Evolutionary conservation across 2,797 vertebrate genomes (phyloP).

Genomic region (Mycteria americana): DNA sequence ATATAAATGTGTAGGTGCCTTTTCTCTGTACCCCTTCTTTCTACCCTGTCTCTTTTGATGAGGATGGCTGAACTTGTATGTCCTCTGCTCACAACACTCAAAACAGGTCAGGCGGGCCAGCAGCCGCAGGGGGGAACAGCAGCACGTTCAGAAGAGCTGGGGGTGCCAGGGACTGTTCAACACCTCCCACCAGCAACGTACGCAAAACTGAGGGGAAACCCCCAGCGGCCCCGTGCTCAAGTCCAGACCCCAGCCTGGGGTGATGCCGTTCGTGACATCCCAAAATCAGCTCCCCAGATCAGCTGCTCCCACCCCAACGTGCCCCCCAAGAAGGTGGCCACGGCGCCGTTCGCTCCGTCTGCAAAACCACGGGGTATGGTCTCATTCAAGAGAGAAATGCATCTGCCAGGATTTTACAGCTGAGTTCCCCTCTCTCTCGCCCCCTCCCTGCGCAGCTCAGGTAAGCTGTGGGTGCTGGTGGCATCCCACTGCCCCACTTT

Average conservation of each 20-base stretch:
- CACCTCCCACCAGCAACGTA: accelerated
- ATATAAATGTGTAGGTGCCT: neutral
- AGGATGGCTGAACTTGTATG: neutral
- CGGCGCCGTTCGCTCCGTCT: accelerated
- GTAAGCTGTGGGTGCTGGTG: neutral
- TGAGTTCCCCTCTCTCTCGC: neutral
- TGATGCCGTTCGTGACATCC: neutral
- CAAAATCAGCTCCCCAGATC: neutral
- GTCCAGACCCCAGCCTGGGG: neutral
- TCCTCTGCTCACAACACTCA: neutral
- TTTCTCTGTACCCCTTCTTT: neutral
- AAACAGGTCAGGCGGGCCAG: neutral
- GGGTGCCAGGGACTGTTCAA: neutral
- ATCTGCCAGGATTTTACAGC: neutral
- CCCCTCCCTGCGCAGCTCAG: neutral
- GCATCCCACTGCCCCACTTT: neutral
- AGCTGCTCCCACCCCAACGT: neutral
- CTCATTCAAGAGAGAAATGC: neutral
- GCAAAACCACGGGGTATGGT: neutral
- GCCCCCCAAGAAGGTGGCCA: accelerated
- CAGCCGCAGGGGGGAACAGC: neutral
- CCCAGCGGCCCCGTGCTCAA: neutral
- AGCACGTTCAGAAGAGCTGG: neutral
- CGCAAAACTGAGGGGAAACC: neutral
- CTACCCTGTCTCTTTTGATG: accelerated